These are phyloP conservation scores for Poeciliopsis retropinna DNA, from an alignment of 2,113 vertebrate species.

Conservation along the genomic window DNA sequence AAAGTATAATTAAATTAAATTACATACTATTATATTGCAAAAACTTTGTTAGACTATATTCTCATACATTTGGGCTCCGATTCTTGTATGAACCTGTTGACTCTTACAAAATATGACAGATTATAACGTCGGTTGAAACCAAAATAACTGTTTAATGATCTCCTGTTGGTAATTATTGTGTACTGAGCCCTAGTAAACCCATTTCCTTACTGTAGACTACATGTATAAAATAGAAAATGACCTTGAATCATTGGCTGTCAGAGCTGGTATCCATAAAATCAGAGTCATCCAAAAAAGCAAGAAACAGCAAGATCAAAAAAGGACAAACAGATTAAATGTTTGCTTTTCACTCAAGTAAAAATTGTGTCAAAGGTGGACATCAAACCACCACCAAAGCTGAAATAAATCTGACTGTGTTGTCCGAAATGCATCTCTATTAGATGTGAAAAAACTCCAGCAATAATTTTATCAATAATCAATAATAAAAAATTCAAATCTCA, in stretches of 20 bases:
- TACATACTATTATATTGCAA: not conserved
- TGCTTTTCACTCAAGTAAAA: not conserved
- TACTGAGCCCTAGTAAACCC: too few relatives aligned
- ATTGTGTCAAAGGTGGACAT: not conserved
- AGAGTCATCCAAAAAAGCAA: not conserved
- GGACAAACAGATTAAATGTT: not conserved
- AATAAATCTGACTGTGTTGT: not conserved
- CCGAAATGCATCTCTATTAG: not conserved
- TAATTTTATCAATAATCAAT: not conserved
- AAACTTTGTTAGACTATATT: not conserved
- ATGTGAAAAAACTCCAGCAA: not conserved
- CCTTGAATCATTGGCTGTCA: not conserved
- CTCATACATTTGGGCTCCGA: too few relatives aligned
- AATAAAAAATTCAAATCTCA: not conserved
- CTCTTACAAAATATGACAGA: too few relatives aligned
- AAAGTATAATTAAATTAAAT: not conserved
- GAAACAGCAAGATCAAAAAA: not conserved
- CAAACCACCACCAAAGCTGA: not conserved
- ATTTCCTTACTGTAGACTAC: too few relatives aligned
- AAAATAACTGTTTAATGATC: too few relatives aligned
- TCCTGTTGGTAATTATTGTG: too few relatives aligned
- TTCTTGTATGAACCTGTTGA: too few relatives aligned
- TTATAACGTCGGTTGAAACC: too few relatives aligned
- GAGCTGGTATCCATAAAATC: too few relatives aligned
- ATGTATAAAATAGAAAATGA: too few relatives aligned